Evolutionary conservation across 2,888 invertebrate species (phyloP), one percentile per base, ranked within the genome.

Genomic region (Unio delphinus): DNA sequence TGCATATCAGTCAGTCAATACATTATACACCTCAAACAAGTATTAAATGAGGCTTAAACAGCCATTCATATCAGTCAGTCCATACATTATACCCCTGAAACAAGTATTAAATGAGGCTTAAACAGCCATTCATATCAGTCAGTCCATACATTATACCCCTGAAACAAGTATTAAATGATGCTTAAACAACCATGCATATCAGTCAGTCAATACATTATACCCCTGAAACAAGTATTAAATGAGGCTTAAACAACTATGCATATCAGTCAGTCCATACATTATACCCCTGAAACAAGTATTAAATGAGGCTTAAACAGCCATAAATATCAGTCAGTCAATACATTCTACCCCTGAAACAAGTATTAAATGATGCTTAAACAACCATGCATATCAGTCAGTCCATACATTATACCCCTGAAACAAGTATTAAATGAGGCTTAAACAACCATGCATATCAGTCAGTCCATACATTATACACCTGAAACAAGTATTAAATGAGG

Each of bases 131-230:
- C 23, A 23, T 23, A 23, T 23, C 23, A 23, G 96, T 94, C 88
- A 96, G 95, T 62, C 95, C 95, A 91, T 96, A 98, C 95, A 98
- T 95, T 80, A 98, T 91, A 64, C 94, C 93, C 73, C 94, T 94
- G 90, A 68, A 79, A 79, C n/a, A 61, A 11, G 64, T 11, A 45
- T 45, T 45, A 45, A 45, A 15, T 45, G 11, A 45, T 2, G 45
- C 45, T 45, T 45, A 45, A 45, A 45, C 15, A 45, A 45, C 15
- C 11, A 15, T 23, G 23, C 23, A 23, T 23, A 23, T 23, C 23
- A 23, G 96, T 94, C 88, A 96, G 95, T 62, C 95, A 95, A 91
- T 96, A 98, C 95, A 98, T 95, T 80, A 98, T 91, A 64, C 94
- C 93, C 73, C 94, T 94, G 90, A 68, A 79, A 79, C n/a, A 61